phyloP scores from a whole-genome alignment of 2,888 invertebrate species.

The Megalurothrips usitatus region DNA sequence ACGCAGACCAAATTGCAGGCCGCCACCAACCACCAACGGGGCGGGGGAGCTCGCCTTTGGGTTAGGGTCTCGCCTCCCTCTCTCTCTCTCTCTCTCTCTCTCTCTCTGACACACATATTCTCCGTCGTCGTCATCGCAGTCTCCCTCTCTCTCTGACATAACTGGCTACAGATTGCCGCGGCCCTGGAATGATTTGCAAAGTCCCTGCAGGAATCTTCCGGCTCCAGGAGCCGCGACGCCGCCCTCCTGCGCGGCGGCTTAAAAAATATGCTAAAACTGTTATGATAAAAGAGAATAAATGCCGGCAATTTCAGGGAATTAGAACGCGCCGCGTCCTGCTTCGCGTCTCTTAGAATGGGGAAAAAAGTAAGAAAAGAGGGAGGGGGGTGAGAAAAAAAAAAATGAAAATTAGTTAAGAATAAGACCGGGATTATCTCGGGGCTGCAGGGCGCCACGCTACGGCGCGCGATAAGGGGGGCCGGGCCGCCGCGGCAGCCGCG shows the following conservation, averaged over 20 bases:
- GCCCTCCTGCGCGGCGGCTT: not conserved
- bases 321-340: not conserved
- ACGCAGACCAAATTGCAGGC: conserved; percentile 11
- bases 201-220: conserved; percentile 14
- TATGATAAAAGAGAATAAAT: conserved; percentile 27
- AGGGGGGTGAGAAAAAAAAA: not conserved
- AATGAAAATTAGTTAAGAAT: not conserved
- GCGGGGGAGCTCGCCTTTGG: conserved; percentile 2
- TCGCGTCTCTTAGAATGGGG: not conserved
- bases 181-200: conserved; percentile 12
- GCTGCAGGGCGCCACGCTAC: not conserved
- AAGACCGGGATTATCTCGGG: not conserved
- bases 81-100: not conserved
- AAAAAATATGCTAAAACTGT: conserved; percentile 24
- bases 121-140: not conserved
- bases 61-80: not conserved
- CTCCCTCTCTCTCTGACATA: conserved; percentile 8
- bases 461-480: not conserved
- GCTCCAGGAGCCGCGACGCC: not conserved
- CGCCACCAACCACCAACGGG: not conserved
- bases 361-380: not conserved
- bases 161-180: conserved; percentile 10
- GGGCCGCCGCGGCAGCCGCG: no score
- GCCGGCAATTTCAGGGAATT: conserved; percentile 20
- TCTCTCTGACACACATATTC: not conserved